Conservation (phyloP, 2,113 vertebrate species). For the Dromaius novaehollandiae region DNA sequence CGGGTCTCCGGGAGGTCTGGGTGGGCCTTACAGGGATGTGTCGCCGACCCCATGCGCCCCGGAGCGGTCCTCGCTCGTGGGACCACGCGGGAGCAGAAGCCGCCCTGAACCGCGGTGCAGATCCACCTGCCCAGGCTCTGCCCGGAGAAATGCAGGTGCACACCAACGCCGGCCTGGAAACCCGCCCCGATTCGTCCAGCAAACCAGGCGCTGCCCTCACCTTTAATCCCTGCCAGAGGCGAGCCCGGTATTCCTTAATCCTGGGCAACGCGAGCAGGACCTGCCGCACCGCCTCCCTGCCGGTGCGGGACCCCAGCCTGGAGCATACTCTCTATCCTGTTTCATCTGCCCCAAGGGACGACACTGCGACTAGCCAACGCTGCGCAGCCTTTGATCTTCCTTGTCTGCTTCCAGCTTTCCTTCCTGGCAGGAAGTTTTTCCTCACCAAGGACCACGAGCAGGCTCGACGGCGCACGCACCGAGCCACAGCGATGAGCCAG, state of each 20-base stretch:
- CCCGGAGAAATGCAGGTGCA: too few species aligned
- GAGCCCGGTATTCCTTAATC: neutral
- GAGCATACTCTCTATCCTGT: too few species aligned
- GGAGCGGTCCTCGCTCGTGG: too few species aligned
- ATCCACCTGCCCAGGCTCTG: too few species aligned
- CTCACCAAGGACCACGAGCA: fast-evolving
- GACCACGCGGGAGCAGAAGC: too few species aligned
- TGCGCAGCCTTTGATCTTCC: neutral
- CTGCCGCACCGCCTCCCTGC: neutral
- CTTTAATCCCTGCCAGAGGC: neutral
- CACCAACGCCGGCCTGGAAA: too few species aligned
- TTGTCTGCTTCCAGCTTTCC: neutral
- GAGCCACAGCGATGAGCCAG: fast-evolving
- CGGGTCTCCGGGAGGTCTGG: too few species aligned
- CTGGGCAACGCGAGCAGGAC: neutral
- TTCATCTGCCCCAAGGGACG: too few species aligned
- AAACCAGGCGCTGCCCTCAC: neutral
- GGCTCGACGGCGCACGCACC: fast-evolving
- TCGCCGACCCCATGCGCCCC: too few species aligned
- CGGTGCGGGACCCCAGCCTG: neutral
- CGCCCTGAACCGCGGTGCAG: too few species aligned
- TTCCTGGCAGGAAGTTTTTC: neutral
- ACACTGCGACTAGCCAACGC: neutral
- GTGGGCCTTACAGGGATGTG: too few species aligned
- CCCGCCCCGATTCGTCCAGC: fast-evolving